Percentiles rank a stretch among this genome's conserved stretches.
Evolutionary conservation across 2,797 vertebrate genomes (phyloP).

Genomic region (Leontopithecus rosalia): DNA sequence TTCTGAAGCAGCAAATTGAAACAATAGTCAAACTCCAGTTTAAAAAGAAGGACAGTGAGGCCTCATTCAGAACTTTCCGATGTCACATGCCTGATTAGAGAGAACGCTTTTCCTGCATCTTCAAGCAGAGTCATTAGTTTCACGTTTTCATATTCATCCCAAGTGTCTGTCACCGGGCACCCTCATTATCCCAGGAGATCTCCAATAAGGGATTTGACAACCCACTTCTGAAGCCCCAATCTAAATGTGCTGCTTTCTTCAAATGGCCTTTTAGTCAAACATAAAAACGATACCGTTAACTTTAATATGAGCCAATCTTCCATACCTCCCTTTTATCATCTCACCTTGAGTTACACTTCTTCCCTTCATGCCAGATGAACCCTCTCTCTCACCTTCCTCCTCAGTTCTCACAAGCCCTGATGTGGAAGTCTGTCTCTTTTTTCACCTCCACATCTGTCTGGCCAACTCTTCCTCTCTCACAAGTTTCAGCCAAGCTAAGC

Average conservation of each 20-base stretch:
- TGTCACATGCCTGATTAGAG: constrained; percentile 21
- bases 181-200: not conserved
- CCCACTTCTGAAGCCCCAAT: not conserved
- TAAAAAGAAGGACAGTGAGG: constrained; percentile 32
- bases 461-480: not conserved
- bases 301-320: not conserved
- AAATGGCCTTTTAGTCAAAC: not conserved
- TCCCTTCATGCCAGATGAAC: not conserved
- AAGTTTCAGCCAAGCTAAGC: not conserved
- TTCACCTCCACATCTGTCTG: not conserved
- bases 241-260: not conserved
- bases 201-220: not conserved
- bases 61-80: constrained; percentile 37
- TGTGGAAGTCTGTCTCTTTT: not conserved
- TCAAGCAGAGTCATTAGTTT: constrained; percentile 31
- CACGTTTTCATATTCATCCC: constrained; percentile 29
- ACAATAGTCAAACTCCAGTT: constrained; percentile 45
- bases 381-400: not conserved
- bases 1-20: constrained; percentile 69
- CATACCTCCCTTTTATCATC: not conserved
- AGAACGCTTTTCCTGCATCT: not conserved
- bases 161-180: not conserved
- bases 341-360: not conserved
- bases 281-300: not conserved
- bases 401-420: not conserved